These are phyloP conservation scores for Heterocephalus glaber DNA, from an alignment of 2,113 vertebrate species.

Conservation along the genomic window DNA sequence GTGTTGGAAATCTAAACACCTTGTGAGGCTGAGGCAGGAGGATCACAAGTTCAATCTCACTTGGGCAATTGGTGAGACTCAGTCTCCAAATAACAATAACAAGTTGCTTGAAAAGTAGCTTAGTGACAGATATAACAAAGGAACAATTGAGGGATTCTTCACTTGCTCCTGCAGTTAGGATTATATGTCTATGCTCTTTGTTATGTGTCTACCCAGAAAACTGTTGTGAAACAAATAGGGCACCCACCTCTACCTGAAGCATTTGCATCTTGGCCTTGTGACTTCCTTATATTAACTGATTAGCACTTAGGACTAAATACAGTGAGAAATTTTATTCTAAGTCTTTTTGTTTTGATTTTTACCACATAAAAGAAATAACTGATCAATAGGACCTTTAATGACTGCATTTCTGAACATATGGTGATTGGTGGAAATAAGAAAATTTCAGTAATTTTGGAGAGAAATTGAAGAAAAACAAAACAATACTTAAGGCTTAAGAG, in stretches of 20 bases:
- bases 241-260: rapidly evolving
- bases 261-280: not conserved
- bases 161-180: not conserved
- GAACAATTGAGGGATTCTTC: not conserved
- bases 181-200: not conserved
- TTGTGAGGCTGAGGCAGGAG: not conserved
- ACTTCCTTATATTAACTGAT: not conserved
- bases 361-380: not conserved
- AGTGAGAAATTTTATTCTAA: not conserved
- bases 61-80: not conserved
- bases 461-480: not conserved
- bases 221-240: not conserved
- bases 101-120: not conserved
- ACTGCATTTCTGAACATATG: not conserved
- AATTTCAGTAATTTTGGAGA: not conserved
- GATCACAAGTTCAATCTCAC: not conserved
- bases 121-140: not conserved
- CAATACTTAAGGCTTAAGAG: not conserved
- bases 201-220: rapidly evolving
- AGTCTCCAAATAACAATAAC: not conserved
- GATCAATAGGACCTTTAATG: not conserved
- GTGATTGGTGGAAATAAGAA: not conserved
- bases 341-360: not conserved
- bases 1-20: not conserved
- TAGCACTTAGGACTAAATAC: not conserved